Conservation (phyloP, 2,113 vertebrate genomes). For the Heterotis niloticus region DNA sequence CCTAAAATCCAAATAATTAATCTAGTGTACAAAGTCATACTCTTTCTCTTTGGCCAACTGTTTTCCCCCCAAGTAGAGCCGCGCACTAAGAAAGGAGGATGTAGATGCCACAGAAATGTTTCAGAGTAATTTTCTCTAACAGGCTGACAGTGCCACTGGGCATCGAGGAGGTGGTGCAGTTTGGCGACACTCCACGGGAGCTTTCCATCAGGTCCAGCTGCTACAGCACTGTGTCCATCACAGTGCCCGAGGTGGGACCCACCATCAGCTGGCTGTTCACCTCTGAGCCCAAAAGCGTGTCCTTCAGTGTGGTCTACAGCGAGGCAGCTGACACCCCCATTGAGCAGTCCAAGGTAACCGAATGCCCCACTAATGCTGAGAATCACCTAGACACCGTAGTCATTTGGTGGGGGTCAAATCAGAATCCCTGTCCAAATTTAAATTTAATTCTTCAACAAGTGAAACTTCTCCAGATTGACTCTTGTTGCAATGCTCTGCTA, state of each 20-base stretch:
- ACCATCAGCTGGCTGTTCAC: constrained; percentile 89
- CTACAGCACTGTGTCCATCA: constrained; percentile 81
- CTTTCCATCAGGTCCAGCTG: constrained; percentile 86
- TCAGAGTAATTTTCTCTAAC: constrained; percentile 13
- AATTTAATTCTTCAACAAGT: background rate
- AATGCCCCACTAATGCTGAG: background rate
- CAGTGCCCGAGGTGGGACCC: constrained; percentile 64
- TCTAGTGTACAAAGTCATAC: too few relatives aligned
- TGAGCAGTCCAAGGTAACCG: constrained; percentile 80
- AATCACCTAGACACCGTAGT: too few relatives aligned
- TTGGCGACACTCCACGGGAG: constrained; percentile 79
- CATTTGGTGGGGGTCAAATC: too few relatives aligned
- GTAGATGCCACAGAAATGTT: too few relatives aligned
- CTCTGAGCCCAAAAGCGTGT: constrained; percentile 93
- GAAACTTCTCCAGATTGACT: background rate
- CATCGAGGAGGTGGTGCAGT: constrained; percentile 75
- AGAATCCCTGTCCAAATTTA: background rate
- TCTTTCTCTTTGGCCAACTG: too few relatives aligned
- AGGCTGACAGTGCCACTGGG: constrained; percentile 75
- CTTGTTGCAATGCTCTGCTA: too few relatives aligned
- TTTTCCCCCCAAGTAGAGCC: background rate
- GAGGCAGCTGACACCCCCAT: constrained; percentile 66
- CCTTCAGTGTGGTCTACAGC: constrained; percentile 82
- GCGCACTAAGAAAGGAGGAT: background rate
- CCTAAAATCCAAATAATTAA: too few relatives aligned